Evolutionary conservation across 2,888 invertebrate species (phyloP).

Genomic region (Itoplectis maculator): DNA sequence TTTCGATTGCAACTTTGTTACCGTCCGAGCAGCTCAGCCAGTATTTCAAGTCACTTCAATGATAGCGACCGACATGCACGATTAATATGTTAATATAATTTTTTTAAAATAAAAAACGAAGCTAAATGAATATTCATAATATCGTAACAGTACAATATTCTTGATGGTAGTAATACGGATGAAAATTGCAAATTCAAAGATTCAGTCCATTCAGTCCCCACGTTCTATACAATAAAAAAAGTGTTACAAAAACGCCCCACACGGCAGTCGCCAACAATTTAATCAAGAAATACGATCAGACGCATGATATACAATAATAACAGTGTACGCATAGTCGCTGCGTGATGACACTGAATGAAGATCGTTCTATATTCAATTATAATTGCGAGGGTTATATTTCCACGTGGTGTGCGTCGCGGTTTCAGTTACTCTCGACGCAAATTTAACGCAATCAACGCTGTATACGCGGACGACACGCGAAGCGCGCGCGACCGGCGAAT

Average conservation of each 20-base stretch:
- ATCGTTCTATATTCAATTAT: constrained; percentile 1
- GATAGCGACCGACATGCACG: too few species aligned
- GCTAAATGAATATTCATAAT: background rate
- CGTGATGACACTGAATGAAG: background rate
- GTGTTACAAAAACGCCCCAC: background rate
- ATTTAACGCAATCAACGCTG: background rate
- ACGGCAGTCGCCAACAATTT: background rate
- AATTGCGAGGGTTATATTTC: constrained; percentile 17
- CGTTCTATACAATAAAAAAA: background rate
- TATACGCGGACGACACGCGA: background rate
- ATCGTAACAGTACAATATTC: background rate
- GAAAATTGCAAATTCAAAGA: background rate
- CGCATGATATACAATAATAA: background rate
- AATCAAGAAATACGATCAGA: background rate
- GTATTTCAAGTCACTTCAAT: too few species aligned
- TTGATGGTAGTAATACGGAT: background rate
- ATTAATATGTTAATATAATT: too few species aligned
- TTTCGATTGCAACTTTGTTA: too few species aligned
- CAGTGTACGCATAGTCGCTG: background rate
- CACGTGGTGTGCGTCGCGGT: background rate
- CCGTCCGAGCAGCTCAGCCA: too few species aligned
- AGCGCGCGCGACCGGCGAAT: background rate
- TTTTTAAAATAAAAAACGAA: too few species aligned
- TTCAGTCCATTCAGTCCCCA: background rate
- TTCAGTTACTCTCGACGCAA: background rate